Conservation (phyloP, 1,140 invertebrate species). For the Drosophila athabasca region DNA sequence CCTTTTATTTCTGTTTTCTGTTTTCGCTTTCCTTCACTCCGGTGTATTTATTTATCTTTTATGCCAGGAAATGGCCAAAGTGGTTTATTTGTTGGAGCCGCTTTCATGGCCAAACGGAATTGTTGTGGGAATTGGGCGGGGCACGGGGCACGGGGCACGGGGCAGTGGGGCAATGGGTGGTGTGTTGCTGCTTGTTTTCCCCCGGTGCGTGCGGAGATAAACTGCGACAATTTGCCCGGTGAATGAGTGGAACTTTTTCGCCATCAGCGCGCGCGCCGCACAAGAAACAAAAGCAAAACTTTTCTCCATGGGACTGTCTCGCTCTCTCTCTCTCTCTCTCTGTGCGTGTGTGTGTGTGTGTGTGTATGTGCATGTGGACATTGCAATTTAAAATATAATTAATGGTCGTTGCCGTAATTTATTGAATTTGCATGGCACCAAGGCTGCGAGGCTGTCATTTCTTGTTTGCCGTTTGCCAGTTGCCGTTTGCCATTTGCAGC, state of each 20-base stretch:
- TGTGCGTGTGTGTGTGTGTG: conserved; percentile 29
- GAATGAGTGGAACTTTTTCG: conserved; percentile 73
- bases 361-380: conserved; percentile 59
- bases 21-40: conserved; percentile 6
- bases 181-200: conserved; percentile 20
- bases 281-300: conserved; percentile 36
- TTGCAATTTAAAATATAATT: conserved; percentile 83
- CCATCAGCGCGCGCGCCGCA: conserved; percentile 23
- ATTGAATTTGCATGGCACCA: conserved; percentile 73
- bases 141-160: conserved; percentile 48
- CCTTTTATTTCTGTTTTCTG: conserved; percentile 9
- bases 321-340: conserved; percentile 4
- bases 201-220: conserved; percentile 70
- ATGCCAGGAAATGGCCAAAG: conserved; percentile 51
- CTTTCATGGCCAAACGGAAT: conserved; percentile 25
- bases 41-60: conserved; percentile 44
- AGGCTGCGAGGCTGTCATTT: conserved; percentile 53
- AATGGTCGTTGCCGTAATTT: conserved; percentile 79
- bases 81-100: conserved; percentile 59
- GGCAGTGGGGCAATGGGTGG: conserved; percentile 19
- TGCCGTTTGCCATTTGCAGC: conserved; percentile 20
- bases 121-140: conserved; percentile 7
- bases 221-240: conserved; percentile 78
- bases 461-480: conserved; percentile 52
- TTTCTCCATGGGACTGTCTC: conserved; percentile 19